Conservation (phyloP, 2,888 invertebrate species). For the Spodoptera picta region DNA sequence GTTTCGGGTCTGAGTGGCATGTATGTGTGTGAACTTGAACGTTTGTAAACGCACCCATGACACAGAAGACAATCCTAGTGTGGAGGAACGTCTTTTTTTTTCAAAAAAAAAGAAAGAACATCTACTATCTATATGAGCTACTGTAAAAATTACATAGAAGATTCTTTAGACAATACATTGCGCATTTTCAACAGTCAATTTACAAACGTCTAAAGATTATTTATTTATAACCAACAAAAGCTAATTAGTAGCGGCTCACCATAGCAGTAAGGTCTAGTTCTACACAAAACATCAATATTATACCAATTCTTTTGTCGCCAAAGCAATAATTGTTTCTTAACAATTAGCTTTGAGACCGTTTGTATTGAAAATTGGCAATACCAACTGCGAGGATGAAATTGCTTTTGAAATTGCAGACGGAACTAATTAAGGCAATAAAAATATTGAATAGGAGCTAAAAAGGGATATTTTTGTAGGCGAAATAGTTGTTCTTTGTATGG, state of each 20-base stretch:
- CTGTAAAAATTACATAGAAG: too few relatives aligned
- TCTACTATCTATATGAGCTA: too few relatives aligned
- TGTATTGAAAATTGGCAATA: slow-evolving; percentile 44
- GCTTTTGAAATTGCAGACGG: slow-evolving; percentile 64
- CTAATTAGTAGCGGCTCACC: slow-evolving; percentile 33
- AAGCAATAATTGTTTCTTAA: slow-evolving; percentile 49
- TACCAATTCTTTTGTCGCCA: slow-evolving; percentile 42
- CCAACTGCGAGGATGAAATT: slow-evolving; percentile 34
- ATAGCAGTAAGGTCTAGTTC: slow-evolving; percentile 8
- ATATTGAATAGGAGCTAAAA: slow-evolving; percentile 57
- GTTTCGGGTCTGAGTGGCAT: too few relatives aligned
- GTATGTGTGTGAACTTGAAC: too few relatives aligned
- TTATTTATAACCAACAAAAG: background rate
- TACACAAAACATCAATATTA: slow-evolving; percentile 46
- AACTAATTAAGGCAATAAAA: slow-evolving; percentile 75
- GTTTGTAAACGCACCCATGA: too few relatives aligned
- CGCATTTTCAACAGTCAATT: too few relatives aligned
- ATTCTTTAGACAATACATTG: too few relatives aligned
- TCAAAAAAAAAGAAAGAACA: too few relatives aligned
- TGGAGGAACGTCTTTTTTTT: too few relatives aligned
- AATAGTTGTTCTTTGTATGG: slow-evolving; percentile 68
- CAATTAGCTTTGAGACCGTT: slow-evolving; percentile 37
- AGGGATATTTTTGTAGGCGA: slow-evolving; percentile 45
- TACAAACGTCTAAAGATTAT: too few relatives aligned
- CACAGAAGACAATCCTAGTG: too few relatives aligned